Evolutionary conservation across 2,797 vertebrate genomes (phyloP).

Genomic region (Siniperca obscura): DNA sequence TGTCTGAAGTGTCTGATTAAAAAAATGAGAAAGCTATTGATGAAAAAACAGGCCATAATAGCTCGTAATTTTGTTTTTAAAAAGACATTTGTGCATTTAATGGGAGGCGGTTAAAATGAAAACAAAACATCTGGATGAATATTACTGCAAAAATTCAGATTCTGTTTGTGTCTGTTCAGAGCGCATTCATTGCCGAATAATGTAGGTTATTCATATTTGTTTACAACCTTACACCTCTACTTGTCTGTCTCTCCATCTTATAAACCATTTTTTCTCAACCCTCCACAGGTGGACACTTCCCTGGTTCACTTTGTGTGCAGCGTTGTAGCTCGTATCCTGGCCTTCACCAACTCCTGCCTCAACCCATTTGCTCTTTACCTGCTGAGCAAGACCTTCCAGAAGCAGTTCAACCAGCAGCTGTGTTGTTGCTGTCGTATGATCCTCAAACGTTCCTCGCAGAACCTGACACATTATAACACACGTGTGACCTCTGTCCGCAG

Average conservation of each 20-base stretch:
- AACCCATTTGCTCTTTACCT: constrained; percentile 97
- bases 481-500: constrained; percentile 92
- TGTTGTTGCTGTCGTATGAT: constrained; percentile 88
- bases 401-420: constrained; percentile 95
- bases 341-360: constrained; percentile 95
- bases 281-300: constrained; percentile 91
- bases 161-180: background rate
- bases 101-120: background rate
- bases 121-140: background rate
- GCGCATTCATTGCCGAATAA: background rate
- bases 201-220: background rate
- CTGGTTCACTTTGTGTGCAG: constrained; percentile 91
- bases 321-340: constrained; percentile 91
- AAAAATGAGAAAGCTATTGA: background rate
- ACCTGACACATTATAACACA: constrained; percentile 81
- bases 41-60: background rate
- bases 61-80: no score
- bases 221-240: background rate
- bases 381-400: constrained; percentile 95
- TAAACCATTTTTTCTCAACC: background rate
- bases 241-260: background rate
- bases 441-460: constrained; percentile 68
- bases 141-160: background rate
- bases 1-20: background rate
- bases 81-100: background rate